A percentile compares a stretch with the other conserved stretches of the same genome.
These are phyloP conservation scores for Malurus splendens DNA, from an alignment of 2,797 vertebrate genomes.

Conservation along the genomic window DNA sequence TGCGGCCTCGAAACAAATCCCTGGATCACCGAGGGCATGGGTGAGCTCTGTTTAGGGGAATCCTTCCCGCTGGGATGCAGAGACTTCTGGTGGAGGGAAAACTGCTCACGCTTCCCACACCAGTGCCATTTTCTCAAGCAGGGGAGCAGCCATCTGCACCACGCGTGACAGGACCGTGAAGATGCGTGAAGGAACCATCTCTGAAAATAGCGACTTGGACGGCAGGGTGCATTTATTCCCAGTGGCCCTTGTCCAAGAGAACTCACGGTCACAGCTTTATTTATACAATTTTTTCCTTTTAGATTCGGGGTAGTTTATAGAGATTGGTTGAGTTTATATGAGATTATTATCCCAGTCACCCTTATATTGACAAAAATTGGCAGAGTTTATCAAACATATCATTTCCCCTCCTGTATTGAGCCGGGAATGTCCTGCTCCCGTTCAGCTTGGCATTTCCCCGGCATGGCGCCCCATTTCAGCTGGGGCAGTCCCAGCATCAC, in stretches of 20 bases:
- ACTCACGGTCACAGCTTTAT: background rate
- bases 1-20: background rate
- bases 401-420: rapidly evolving
- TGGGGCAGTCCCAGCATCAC: background rate
- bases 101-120: background rate
- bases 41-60: background rate
- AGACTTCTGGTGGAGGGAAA: background rate
- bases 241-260: background rate
- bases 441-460: background rate
- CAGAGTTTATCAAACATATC: background rate
- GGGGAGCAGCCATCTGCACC: background rate
- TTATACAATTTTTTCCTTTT: background rate
- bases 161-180: background rate
- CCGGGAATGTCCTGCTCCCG: background rate
- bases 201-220: background rate
- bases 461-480: background rate
- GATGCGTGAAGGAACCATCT: background rate
- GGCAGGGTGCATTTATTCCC: background rate
- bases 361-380: background rate
- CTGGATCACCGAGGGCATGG: background rate
- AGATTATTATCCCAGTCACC: background rate
- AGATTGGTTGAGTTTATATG: no score
- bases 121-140: background rate
- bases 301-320: background rate
- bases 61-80: background rate